Evolutionary conservation across 2,888 invertebrate genomes (phyloP).

Genomic region (Pterostichus niger): DNA sequence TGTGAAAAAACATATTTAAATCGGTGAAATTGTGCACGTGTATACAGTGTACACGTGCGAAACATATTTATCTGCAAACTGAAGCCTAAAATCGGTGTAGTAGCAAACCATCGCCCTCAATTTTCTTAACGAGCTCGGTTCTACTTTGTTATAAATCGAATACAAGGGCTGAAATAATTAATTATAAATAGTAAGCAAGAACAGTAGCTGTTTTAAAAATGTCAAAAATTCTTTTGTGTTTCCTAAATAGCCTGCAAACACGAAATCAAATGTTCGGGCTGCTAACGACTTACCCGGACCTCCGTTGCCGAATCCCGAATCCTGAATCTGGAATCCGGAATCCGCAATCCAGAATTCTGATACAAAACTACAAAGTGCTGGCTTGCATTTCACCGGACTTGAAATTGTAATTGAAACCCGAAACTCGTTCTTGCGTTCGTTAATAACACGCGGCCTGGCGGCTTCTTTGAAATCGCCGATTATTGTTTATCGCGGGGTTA

Average conservation of each 20-base stretch:
- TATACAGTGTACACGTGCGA: too few relatives aligned
- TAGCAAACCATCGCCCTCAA: too few relatives aligned
- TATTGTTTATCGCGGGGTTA: constrained; percentile 59
- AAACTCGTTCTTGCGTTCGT: constrained; percentile 16
- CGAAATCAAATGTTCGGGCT: constrained; percentile 9
- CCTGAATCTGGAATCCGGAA: too few relatives aligned
- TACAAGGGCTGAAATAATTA: not conserved
- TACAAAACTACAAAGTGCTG: constrained; percentile 53
- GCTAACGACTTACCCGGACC: not conserved
- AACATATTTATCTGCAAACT: too few relatives aligned
- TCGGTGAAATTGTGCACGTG: too few relatives aligned
- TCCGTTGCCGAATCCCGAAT: not conserved
- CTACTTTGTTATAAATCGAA: too few relatives aligned
- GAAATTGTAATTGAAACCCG: constrained; percentile 41
- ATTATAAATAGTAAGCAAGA: not conserved
- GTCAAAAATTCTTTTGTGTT: constrained; percentile 1
- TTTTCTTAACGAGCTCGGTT: too few relatives aligned
- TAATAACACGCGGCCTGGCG: constrained; percentile 24
- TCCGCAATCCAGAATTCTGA: not conserved
- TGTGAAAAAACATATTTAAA: too few relatives aligned
- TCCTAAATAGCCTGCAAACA: constrained; percentile 9
- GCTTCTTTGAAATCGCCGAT: constrained; percentile 40
- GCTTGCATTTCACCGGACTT: constrained; percentile 22
- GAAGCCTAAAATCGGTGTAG: too few relatives aligned
- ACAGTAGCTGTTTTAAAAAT: not conserved